These are phyloP conservation scores for Ptychoptera albimana DNA, from an alignment of 2,888 invertebrate species.

Conservation along the genomic window DNA sequence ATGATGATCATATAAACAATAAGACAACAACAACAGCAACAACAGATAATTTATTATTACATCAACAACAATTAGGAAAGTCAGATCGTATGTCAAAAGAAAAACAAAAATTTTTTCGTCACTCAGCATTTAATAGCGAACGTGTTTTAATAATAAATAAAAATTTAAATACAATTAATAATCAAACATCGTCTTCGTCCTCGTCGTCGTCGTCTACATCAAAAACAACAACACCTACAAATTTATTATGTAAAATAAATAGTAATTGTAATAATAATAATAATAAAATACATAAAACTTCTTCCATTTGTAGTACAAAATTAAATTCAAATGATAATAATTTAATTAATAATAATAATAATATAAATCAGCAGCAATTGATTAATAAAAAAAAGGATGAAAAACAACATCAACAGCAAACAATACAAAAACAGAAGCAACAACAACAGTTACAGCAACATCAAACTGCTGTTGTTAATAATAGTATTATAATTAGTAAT, in stretches of 20 bases:
- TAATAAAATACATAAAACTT: too few relatives aligned
- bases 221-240: too few relatives aligned
- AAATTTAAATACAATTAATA: too few relatives aligned
- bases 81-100: constrained; percentile 69
- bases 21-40: constrained; percentile 8
- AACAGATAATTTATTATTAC: constrained; percentile 19
- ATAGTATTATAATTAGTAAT: constrained; percentile 2
- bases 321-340: not conserved
- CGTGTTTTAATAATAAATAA: constrained; percentile 12
- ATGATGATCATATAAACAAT: constrained; percentile 3
- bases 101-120: constrained; percentile 74
- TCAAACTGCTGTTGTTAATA: not conserved
- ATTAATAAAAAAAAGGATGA: too few relatives aligned
- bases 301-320: not conserved
- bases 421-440: too few relatives aligned
- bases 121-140: constrained; percentile 58
- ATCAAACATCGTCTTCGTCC: too few relatives aligned
- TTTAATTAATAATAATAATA: not conserved
- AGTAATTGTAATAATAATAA: too few relatives aligned
- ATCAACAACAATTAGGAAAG: constrained; percentile 24
- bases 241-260: too few relatives aligned
- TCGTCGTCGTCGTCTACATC: too few relatives aligned
- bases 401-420: too few relatives aligned
- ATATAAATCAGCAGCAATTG: too few relatives aligned
- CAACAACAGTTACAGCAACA: too few relatives aligned